Evolutionary conservation across 2,888 invertebrate genomes (phyloP).

Genomic region (Phrixothrix hirtus): DNA sequence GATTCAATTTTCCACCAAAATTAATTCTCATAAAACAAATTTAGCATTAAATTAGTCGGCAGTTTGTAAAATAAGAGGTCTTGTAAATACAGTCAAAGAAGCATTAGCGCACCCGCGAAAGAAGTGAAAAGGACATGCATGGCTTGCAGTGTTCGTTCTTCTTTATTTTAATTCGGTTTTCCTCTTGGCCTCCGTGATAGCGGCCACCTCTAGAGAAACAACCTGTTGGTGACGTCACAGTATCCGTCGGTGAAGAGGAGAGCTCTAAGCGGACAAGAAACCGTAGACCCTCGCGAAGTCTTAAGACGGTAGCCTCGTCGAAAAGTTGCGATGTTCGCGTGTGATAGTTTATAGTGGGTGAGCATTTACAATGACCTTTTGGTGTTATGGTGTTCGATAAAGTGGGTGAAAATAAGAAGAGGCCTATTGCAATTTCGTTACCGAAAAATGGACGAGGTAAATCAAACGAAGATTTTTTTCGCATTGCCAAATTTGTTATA

Average conservation of each 20-base stretch:
- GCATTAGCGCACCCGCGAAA: not conserved
- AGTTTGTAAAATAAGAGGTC: not conserved
- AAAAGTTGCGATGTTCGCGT: slow-evolving; percentile 6
- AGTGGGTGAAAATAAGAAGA: slow-evolving; percentile 1
- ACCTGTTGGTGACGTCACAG: slow-evolving; percentile 52
- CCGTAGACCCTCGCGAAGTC: slow-evolving; percentile 21
- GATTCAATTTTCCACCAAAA: not conserved
- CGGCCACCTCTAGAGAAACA: slow-evolving; percentile 49
- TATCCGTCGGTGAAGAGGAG: slow-evolving; percentile 29
- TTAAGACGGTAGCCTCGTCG: slow-evolving; percentile 8
- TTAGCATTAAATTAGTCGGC: not conserved
- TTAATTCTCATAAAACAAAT: not conserved
- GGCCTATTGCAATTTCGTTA: not conserved
- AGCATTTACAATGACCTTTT: slow-evolving; percentile 12
- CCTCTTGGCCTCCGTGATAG: slow-evolving; percentile 46
- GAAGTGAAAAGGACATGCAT: not conserved
- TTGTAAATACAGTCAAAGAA: not conserved
- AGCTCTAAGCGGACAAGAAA: slow-evolving; percentile 22
- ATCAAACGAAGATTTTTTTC: not conserved
- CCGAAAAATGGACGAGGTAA: not conserved
- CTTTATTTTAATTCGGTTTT: not conserved
- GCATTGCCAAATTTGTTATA: not conserved
- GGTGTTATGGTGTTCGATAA: slow-evolving; percentile 1
- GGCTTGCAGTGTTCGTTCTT: too few relatives aligned
- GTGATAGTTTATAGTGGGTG: slow-evolving; percentile 16